Conservation (phyloP, 2,888 invertebrate genomes). For the Aspidiotus rigidus region DNA sequence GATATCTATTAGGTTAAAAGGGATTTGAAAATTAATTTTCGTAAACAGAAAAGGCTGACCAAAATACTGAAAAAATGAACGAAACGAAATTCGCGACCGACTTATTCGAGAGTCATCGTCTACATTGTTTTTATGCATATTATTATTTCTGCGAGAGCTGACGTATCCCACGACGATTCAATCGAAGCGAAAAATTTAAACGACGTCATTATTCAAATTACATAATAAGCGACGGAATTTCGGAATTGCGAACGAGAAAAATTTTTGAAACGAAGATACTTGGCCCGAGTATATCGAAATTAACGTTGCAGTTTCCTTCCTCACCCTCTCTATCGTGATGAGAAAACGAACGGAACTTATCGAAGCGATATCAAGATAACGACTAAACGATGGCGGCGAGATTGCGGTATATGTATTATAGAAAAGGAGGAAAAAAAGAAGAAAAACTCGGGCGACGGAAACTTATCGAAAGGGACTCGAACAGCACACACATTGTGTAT, state of each 20-base stretch:
- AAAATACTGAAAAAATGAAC: too few species aligned
- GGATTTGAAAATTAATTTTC: background rate
- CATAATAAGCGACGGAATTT: too few species aligned
- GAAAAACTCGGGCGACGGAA: slow-evolving; percentile 1
- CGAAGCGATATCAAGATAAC: slow-evolving; percentile 14
- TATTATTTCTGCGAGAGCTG: too few species aligned
- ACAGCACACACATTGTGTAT: too few species aligned
- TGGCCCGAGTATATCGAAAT: slow-evolving; percentile 1
- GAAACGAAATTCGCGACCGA: too few species aligned
- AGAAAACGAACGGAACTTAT: slow-evolving; percentile 13
- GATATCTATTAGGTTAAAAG: slow-evolving; percentile 1
- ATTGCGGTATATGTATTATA: background rate
- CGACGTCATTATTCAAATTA: too few species aligned
- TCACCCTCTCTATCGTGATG: background rate
- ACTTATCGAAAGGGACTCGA: slow-evolving; percentile 1
- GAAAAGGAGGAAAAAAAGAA: too few species aligned
- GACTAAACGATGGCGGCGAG: background rate
- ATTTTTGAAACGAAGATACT: background rate
- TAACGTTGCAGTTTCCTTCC: slow-evolving; percentile 1
- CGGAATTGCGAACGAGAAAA: background rate
- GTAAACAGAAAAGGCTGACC: background rate
- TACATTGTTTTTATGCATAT: too few species aligned
- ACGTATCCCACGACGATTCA: too few species aligned
- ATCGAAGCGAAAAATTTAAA: too few species aligned
- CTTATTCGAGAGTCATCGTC: too few species aligned